A percentile compares a stretch with the other conserved stretches of the same genome.
These are phyloP conservation scores for Caerostris extrusa DNA, from an alignment of 1,140 invertebrate species.

Conservation along the genomic window DNA sequence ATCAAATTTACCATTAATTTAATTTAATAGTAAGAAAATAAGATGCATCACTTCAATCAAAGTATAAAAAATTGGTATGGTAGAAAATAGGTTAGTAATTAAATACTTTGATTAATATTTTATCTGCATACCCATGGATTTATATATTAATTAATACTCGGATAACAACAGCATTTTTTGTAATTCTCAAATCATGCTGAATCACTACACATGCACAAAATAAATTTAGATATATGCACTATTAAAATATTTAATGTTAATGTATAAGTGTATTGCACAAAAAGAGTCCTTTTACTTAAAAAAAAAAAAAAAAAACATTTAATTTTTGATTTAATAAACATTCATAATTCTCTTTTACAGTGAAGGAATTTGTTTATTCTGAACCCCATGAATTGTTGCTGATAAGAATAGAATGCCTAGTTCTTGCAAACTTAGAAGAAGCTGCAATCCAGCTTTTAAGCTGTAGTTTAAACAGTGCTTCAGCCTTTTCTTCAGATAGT, in stretches of 20 bases:
- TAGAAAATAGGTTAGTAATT: no score
- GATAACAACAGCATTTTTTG: no score
- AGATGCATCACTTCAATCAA: no score
- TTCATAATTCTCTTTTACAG: conserved; percentile 47
- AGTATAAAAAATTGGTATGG: no score
- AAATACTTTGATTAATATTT: no score
- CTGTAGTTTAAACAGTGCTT: conserved; percentile 42
- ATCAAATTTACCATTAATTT: no score
- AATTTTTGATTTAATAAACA: neutral
- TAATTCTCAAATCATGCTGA: no score
- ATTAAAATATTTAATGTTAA: neutral
- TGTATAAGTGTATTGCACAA: neutral
- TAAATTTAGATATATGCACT: neutral
- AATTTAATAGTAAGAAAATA: no score
- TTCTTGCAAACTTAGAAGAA: conserved; percentile 55
- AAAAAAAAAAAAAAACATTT: neutral
- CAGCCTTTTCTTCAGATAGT: neutral
- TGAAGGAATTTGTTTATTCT: conserved; percentile 66
- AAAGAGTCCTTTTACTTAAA: neutral
- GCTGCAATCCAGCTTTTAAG: conserved; percentile 61
- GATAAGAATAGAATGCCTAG: conserved; percentile 71
- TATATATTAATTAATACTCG: no score
- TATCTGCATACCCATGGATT: no score
- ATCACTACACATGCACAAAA: no score
- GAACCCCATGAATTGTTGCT: conserved; percentile 74